Percentiles rank a stretch among this genome's conserved stretches.
phyloP scores from a whole-genome alignment of 2,113 vertebrate species.

The Calidris pugnax region DNA sequence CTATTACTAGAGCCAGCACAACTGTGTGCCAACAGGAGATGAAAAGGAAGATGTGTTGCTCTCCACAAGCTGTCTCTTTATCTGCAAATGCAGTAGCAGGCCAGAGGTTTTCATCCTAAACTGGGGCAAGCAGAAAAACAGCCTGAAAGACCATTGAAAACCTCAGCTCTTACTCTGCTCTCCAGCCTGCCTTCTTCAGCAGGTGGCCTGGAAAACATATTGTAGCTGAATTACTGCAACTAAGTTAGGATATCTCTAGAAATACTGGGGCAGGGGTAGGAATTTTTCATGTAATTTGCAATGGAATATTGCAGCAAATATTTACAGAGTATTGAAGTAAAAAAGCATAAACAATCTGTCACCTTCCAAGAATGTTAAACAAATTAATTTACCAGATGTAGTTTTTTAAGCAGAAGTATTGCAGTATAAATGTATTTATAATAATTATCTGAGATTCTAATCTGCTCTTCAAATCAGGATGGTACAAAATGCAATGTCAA shows the following conservation, averaged over 20 bases:
- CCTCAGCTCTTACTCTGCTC: background rate
- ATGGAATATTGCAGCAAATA: background rate
- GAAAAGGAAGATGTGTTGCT: background rate
- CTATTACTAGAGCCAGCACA: background rate
- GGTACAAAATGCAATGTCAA: background rate
- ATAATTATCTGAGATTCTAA: background rate
- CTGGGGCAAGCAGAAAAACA: background rate
- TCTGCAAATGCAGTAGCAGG: background rate
- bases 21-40: background rate
- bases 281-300: background rate
- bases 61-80: background rate
- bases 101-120: background rate
- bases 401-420: background rate
- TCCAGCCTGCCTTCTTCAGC: background rate
- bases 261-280: background rate
- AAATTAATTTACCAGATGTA: background rate
- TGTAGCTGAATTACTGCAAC: background rate
- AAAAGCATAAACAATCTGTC: background rate
- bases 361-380: background rate
- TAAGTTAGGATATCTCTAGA: background rate
- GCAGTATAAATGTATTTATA: background rate
- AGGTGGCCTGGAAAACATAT: background rate
- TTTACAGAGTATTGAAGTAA: background rate
- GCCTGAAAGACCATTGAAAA: background rate
- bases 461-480: background rate